Conservation (phyloP, 2,797 vertebrate genomes). For the Sebastolobus alascanus region DNA sequence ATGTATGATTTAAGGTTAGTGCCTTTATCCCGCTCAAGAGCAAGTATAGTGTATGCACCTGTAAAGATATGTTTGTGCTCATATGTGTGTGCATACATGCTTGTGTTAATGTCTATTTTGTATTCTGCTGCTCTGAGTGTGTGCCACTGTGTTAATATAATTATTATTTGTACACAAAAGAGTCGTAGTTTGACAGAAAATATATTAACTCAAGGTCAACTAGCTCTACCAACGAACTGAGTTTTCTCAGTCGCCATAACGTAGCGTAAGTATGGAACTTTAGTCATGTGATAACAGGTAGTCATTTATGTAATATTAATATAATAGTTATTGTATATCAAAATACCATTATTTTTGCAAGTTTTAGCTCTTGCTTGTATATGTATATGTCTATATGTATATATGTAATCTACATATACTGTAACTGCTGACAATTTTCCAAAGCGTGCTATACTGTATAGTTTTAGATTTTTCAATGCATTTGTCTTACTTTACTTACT, state of each 20-base stretch:
- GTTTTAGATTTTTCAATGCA: not conserved
- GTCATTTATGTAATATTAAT: not conserved
- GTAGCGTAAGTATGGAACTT: not conserved
- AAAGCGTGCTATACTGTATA: not conserved
- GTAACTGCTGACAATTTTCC: not conserved
- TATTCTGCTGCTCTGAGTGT: not conserved
- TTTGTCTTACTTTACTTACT: not conserved
- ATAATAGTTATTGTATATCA: not conserved
- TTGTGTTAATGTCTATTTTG: not conserved
- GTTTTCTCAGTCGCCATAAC: not conserved
- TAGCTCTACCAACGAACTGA: not conserved
- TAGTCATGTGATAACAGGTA: not conserved
- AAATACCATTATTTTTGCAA: not conserved
- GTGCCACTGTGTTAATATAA: not conserved
- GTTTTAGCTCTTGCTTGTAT: not conserved
- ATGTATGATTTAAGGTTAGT: conserved; percentile 36
- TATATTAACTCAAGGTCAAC: not conserved
- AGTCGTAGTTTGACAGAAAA: not conserved
- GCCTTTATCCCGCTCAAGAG: not conserved
- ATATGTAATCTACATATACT: not conserved
- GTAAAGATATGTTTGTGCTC: not conserved
- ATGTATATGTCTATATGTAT: too few relatives aligned
- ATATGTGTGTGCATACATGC: not conserved
- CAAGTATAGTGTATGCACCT: not conserved
- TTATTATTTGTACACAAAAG: conserved; percentile 9